Evolutionary conservation across 2,113 vertebrate genomes (phyloP), one percentile per base, ranked within the genome.

Genomic region (Campylorhamphus procurvoides): DNA sequence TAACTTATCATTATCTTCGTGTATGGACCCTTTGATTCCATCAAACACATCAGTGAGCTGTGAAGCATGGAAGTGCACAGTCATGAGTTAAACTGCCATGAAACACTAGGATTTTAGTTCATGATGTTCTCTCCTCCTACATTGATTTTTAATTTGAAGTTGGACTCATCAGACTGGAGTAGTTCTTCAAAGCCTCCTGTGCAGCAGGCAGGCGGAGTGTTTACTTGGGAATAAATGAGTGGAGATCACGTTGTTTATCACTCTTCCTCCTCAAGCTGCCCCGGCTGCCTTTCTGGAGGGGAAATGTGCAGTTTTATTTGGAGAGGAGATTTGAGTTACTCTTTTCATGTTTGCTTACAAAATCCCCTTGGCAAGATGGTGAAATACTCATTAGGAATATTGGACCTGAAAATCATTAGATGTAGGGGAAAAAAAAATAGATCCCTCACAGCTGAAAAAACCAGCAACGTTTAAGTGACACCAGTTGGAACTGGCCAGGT

Each of bases 141-240:
- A 22, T 28, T 63, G 90, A 89, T 90, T 97, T 95, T 97, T 96
- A 93, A 67, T 95, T 97, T 97, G 92, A 84, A 94, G 71, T 86
- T 93, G 87, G 82, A 90, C 94, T 89, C 92, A 31, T 87, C 88
- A 85, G 91, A 59, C 75, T 88, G 73, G 92, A 95, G 77, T 73
- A 75, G 95, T 95, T 98, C 96, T 96, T 97, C 89, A 95, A 42
- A 97, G 84, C 47, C 52, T 93, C 59, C 72, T 94, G 87, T 92
- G 74, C 96, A 92, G 79, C 89, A 87, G 39, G 90, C 90, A 82
- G 84, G 66, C 33, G 2, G 58, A 23, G 80, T 75, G 68, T 96
- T 97, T 89, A 69, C 90, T 93, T 86, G 92, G 63, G 67, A 73
- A 55, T 47, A 90, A 93, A 49, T 90, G 91, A 46, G 72, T 35